Evolutionary conservation across 2,797 vertebrate species (phyloP).

Genomic region (Pteronotus mesoamericanus): DNA sequence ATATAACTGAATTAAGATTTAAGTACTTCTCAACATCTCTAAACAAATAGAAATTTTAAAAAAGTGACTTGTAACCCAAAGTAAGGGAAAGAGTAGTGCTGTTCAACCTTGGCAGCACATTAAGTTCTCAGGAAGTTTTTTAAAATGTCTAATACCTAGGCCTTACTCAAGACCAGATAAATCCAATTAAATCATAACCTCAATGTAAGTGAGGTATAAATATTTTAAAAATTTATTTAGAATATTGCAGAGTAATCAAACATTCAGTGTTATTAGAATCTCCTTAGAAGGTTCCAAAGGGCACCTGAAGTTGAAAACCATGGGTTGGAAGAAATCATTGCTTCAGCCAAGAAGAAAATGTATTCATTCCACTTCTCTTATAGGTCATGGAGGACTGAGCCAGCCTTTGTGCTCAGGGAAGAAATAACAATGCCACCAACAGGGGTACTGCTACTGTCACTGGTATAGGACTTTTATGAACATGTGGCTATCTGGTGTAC

Average conservation of each 20-base stretch:
- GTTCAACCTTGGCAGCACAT: neutral
- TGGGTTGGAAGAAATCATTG: neutral
- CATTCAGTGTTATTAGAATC: neutral
- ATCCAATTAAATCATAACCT: slow-evolving; percentile 34
- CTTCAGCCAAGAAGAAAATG: neutral
- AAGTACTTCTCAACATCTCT: neutral
- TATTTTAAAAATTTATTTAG: slow-evolving; percentile 32
- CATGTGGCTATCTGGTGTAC: neutral
- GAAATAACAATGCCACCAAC: neutral
- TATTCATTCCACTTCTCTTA: neutral
- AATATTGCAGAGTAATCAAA: neutral
- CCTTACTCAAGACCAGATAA: neutral
- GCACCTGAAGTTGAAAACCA: neutral
- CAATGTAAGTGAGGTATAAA: neutral
- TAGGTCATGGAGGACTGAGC: neutral
- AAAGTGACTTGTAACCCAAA: neutral
- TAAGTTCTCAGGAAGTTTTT: neutral
- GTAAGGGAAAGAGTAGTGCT: neutral
- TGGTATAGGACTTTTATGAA: neutral
- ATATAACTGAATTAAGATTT: neutral
- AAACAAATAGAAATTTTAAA: neutral
- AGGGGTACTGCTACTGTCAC: neutral
- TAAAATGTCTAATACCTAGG: neutral
- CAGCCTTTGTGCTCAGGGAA: neutral
- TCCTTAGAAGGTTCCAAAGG: neutral